Evolutionary conservation across 2,888 invertebrate species (phyloP).

Genomic region (Pyrrhosoma nymphula): DNA sequence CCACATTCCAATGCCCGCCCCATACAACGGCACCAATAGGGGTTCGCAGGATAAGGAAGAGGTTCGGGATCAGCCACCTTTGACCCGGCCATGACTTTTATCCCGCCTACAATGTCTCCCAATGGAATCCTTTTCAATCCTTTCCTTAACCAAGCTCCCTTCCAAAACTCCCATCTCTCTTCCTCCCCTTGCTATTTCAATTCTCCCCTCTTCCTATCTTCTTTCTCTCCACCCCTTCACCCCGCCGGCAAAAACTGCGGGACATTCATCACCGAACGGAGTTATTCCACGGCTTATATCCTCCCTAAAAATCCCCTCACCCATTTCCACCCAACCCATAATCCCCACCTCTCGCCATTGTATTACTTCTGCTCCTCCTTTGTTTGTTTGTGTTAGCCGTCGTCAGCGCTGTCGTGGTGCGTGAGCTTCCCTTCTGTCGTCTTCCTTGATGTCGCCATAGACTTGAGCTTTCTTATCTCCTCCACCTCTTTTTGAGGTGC

Average conservation of each 20-base stretch:
- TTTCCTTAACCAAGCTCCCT: neutral
- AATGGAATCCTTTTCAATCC: neutral
- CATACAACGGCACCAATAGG: neutral
- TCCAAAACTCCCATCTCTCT: neutral
- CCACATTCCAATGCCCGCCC: neutral
- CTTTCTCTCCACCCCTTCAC: neutral
- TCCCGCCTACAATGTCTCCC: neutral
- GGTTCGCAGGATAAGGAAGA: neutral
- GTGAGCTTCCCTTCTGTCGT: neutral
- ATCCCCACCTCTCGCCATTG: neutral
- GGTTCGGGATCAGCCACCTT: constrained; percentile 18
- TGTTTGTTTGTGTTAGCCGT: neutral
- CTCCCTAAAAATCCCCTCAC: neutral
- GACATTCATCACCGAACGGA: constrained; percentile 9
- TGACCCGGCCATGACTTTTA: constrained; percentile 35
- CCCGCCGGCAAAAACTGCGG: neutral
- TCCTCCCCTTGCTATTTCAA: neutral
- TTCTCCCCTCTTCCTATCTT: neutral
- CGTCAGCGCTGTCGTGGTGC: neutral
- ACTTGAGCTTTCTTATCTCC: neutral
- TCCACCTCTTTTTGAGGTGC: neutral
- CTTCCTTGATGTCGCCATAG: neutral
- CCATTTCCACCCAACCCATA: neutral
- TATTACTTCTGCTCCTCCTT: constrained; percentile 16
- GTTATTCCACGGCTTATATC: constrained; percentile 30